Evolutionary conservation across 2,888 invertebrate genomes (phyloP), one percentile per base, ranked within the genome.

Genomic region (Leptodirus hochenwartii): DNA sequence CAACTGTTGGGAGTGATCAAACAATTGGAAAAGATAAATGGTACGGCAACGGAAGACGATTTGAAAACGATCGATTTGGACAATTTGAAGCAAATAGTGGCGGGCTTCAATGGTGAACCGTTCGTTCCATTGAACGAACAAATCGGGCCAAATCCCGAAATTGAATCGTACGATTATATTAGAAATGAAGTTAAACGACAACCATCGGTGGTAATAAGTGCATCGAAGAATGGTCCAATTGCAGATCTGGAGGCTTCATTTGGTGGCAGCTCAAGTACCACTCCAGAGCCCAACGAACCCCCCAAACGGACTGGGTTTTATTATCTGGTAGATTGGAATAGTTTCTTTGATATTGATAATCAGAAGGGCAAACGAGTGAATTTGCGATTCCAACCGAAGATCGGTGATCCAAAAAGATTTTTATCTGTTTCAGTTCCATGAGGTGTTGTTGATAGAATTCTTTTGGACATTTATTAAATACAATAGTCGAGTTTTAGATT

Each of bases 291-390:
- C 3, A 61, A 63, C 10, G 73, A 79, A 4, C 65, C 74, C 0
- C 70, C 69, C 22, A 66, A 64, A 40, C 70, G 67, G 42, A 81
- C 74, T 34, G 85, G 84, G 0, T 73, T 84, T 39, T 85, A 84
- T 47, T 84, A 82, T 58, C 64, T 84, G 46, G 61, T 81, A 5
- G 85, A 85, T 47, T 82, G 82, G 81, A 84, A 85, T 46, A 69
- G 76, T 30, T 85, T 85, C 46, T 59, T 84, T 11, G 81, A 82
- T 54, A 81, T 84, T 3, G 84, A 82, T 8, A 67, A 69, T 39
- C 77, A 77, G 13, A 75, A 69, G 22, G 59, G 56, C 9, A 66
- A 64, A 17, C 70, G 76, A 55, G 76, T 84, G 1, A 77, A 80
- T 43, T 66, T 85, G 41, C 66, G 78, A 43, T 76, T 84, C 42